Percentiles rank a stretch among this genome's conserved stretches.
phyloP scores from a whole-genome alignment of 1,140 invertebrate genomes.

The Drosophila tristis region DNA sequence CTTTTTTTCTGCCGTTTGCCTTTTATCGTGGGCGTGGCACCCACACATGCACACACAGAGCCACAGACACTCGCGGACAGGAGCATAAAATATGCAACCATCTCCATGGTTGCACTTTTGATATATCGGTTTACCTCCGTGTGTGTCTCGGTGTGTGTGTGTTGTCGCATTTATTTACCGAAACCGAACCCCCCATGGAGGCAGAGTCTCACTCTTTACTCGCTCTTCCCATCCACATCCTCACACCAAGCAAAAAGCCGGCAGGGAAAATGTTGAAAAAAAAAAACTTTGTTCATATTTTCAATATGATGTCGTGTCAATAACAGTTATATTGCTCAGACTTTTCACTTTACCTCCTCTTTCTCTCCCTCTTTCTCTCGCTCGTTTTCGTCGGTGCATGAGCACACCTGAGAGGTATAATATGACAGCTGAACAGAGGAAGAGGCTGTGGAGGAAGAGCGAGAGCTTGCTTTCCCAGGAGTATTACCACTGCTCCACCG shows the following conservation, averaged over 20 bases:
- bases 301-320: constrained; percentile 80
- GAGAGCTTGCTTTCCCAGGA: constrained; percentile 15
- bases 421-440: neutral
- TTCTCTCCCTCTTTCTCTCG: neutral
- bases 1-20: constrained; percentile 20
- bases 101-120: constrained; percentile 41
- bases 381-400: neutral
- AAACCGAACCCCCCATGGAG: constrained; percentile 35
- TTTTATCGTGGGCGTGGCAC: constrained; percentile 36
- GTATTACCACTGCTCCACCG: neutral
- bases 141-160: constrained; percentile 17
- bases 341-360: constrained; percentile 6
- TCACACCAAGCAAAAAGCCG: constrained; percentile 1
- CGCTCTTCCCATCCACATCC: constrained; percentile 16
- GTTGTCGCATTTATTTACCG: constrained; percentile 75
- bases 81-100: constrained; percentile 44
- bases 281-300: constrained; percentile 53
- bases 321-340: constrained; percentile 74
- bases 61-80: constrained; percentile 23
- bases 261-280: constrained; percentile 34
- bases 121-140: constrained; percentile 24
- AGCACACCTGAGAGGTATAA: constrained; percentile 1
- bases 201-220: neutral
- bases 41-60: constrained; percentile 47
- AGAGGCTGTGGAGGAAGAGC: no score